These are phyloP conservation scores for Nibea albiflora DNA, from an alignment of 2,113 vertebrate genomes.

Conservation along the genomic window DNA sequence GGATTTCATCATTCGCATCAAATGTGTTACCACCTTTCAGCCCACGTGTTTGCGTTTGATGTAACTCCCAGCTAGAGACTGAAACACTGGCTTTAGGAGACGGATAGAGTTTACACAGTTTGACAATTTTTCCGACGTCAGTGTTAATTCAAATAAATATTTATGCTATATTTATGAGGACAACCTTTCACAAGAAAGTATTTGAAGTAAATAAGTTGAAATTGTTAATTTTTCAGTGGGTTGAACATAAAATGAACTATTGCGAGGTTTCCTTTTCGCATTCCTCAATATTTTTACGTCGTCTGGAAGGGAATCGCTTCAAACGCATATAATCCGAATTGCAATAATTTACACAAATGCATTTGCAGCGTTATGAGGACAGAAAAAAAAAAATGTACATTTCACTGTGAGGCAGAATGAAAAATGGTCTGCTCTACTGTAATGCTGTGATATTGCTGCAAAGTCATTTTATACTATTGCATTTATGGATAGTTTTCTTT, in stretches of 20 bases:
- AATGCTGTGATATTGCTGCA: constrained; percentile 29
- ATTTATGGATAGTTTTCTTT: constrained; percentile 31
- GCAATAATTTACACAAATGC: background rate
- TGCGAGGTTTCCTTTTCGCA: background rate
- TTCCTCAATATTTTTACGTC: background rate
- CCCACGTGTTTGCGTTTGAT: no score
- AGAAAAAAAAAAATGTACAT: background rate
- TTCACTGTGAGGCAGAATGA: constrained; percentile 4
- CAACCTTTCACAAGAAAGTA: background rate
- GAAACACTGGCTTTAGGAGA: no score
- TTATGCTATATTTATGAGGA: no score
- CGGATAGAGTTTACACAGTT: no score
- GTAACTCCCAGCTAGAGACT: no score
- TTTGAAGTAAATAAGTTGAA: background rate
- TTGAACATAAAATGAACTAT: no score
- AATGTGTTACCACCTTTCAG: no score
- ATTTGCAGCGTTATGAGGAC: background rate
- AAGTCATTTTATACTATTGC: constrained; percentile 36
- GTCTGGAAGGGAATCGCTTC: background rate
- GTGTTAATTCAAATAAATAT: background rate
- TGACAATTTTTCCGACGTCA: background rate
- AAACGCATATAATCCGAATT: background rate
- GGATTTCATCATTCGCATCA: no score
- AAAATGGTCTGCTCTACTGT: background rate
- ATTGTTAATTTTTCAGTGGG: no score